These are phyloP conservation scores for Dinomys branickii DNA, from an alignment of 2,113 vertebrate species.

Conservation along the genomic window DNA sequence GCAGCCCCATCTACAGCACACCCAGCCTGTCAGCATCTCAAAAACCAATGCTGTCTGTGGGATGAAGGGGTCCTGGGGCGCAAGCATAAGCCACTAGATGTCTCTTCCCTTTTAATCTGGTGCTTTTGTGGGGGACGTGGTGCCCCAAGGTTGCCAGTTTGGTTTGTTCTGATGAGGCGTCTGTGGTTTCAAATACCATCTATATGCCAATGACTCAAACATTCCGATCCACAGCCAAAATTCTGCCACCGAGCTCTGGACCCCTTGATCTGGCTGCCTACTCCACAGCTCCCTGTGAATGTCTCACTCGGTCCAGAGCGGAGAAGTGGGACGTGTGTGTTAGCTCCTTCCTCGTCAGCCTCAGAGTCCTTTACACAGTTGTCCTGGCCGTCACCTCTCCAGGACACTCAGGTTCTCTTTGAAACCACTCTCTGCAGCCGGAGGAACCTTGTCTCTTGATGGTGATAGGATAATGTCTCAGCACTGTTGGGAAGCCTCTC, in stretches of 20 bases:
- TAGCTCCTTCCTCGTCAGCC: neutral
- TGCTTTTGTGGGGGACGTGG: neutral
- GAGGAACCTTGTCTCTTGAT: accelerated
- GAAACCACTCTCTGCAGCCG: accelerated
- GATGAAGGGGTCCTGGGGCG: accelerated
- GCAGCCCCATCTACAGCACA: accelerated
- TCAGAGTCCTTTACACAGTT: neutral
- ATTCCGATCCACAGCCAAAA: neutral
- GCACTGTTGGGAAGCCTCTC: neutral
- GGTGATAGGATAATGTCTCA: accelerated
- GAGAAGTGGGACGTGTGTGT: neutral
- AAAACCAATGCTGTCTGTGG: neutral
- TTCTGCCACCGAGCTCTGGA: neutral
- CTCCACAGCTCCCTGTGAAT: neutral
- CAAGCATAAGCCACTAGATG: neutral
- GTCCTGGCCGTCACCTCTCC: neutral
- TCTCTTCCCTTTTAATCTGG: neutral
- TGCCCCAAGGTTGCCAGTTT: neutral
- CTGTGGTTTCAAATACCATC: constrained; percentile 54
- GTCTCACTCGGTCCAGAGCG: accelerated
- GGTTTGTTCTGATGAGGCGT: neutral
- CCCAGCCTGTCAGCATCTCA: neutral
- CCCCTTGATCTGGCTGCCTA: neutral
- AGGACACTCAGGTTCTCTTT: accelerated
- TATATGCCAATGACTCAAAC: constrained; percentile 57